These are phyloP conservation scores for Xanthia icteritia DNA, from an alignment of 2,888 invertebrate genomes.

Conservation along the genomic window DNA sequence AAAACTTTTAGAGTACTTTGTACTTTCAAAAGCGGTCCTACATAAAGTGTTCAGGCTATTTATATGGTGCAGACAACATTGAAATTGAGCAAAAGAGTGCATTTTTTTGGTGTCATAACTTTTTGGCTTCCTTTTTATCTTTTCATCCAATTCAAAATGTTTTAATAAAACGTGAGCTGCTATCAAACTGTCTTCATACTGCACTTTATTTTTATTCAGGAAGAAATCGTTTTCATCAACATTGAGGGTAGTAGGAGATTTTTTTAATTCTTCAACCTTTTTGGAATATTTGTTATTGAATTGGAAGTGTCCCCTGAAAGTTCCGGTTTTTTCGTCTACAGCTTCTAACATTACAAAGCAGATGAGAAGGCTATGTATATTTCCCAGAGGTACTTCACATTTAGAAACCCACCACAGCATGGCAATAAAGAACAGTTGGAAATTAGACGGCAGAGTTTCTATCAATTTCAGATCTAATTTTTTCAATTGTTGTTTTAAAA, in stretches of 20 bases:
- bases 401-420: slow-evolving; percentile 91
- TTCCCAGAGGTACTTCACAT: slow-evolving; percentile 82
- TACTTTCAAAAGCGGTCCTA: slow-evolving; percentile 89
- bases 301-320: slow-evolving; percentile 84
- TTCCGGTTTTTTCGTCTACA: slow-evolving; percentile 90
- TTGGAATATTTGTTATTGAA: slow-evolving; percentile 87
- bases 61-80: slow-evolving; percentile 91
- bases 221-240: slow-evolving; percentile 74
- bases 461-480: slow-evolving; percentile 79
- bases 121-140: slow-evolving; percentile 88
- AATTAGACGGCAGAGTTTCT: slow-evolving; percentile 88
- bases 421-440: slow-evolving; percentile 90
- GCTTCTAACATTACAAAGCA: slow-evolving; percentile 90
- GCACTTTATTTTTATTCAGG: slow-evolving; percentile 88
- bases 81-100: slow-evolving; percentile 92
- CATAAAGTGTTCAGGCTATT: slow-evolving; percentile 92
- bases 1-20: slow-evolving; percentile 91
- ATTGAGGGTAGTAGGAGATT: slow-evolving; percentile 30
- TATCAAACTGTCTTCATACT: slow-evolving; percentile 90
- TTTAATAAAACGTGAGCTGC: slow-evolving; percentile 90
- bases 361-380: slow-evolving; percentile 91
- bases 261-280: slow-evolving; percentile 80
- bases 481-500: slow-evolving; percentile 85
- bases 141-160: slow-evolving; percentile 91
- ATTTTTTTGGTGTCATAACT: slow-evolving; percentile 90